Percentiles rank a stretch among this genome's conserved stretches.
phyloP scores from a whole-genome alignment of 2,113 vertebrate genomes.

The Jacana jacana region DNA sequence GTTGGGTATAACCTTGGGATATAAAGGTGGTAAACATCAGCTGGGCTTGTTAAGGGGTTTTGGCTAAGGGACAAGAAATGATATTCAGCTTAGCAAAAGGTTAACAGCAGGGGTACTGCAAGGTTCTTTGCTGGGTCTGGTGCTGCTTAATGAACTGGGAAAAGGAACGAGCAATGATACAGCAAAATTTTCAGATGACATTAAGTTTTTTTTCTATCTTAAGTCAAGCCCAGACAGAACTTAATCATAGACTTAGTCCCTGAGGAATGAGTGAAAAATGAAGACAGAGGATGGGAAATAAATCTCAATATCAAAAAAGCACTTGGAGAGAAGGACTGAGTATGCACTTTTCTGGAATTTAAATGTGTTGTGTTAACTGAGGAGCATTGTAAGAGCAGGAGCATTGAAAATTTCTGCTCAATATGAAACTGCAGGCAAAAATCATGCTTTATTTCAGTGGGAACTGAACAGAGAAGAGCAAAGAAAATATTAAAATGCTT shows the following conservation, averaged over 20 bases:
- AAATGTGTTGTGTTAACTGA: accelerated
- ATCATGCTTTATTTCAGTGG: neutral
- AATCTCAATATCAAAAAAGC: neutral
- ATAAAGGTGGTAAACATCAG: neutral
- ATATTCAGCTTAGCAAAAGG: neutral
- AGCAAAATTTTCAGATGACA: conserved; percentile 42
- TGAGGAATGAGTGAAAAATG: neutral
- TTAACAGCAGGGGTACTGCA: conserved; percentile 9
- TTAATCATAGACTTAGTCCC: neutral
- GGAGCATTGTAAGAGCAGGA: neutral
- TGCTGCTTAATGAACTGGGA: conserved; percentile 33
- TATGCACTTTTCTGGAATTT: neutral
- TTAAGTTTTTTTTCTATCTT: neutral
- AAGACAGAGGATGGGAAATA: neutral
- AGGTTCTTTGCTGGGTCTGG: neutral
- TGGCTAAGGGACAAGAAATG: neutral
- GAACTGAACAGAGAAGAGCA: neutral
- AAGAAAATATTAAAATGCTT: neutral
- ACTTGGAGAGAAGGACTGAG: neutral
- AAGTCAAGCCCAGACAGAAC: neutral
- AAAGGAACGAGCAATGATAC: conserved; percentile 16
- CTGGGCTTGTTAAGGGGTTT: neutral
- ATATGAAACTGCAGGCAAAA: neutral
- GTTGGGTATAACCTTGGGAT: neutral
- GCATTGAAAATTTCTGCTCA: neutral